Evolutionary conservation across 2,888 invertebrate species (phyloP), one percentile per base, ranked within the genome.

Genomic region (Plusia festucae): DNA sequence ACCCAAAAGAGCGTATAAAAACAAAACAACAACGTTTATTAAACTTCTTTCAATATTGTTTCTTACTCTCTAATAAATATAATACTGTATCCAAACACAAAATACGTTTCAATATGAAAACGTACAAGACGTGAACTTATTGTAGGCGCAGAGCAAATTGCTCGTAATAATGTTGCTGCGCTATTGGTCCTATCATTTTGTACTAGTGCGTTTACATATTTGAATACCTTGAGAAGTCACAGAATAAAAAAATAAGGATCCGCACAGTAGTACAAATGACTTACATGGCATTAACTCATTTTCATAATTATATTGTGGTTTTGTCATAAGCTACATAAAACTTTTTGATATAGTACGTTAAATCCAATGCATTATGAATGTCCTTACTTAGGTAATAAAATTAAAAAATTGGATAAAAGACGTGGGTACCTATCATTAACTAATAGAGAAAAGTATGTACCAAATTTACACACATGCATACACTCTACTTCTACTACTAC

Each of bases 121-220:
- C 68, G 74, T 58, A 74, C 69, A 78, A 74, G 82, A 76, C 64
- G 49, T 65, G 54, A 76, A 79, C 79, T 74, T 83, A 79, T 78
- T 81, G 78, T 76, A 79, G 81, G 72, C 80, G 70, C 53, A 53
- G 67, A 77, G 82, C 75, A 83, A 86, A 86, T 84, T 85, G 86
- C 81, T 79, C 73, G 78, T 83, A 82, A 81, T 86, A 84, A 82
- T 79, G 79, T 82, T 69, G 76, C 74, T 70, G 62, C 73, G 81
- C 76, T 76, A 84, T 85, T 82, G 82, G 78, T 64, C 80, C 79
- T 82, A 82, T 85, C 82, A 84, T 83, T 85, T 81, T 82, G 74
- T 76, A 65, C 69, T 61, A 65, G 67, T 78, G 74, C 34, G 11
- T 53, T 82, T 85, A 74, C 84, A 64, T 60, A 70, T 49, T 53